Evolutionary conservation across 2,888 invertebrate genomes (phyloP).

Genomic region (Protonemura montana): DNA sequence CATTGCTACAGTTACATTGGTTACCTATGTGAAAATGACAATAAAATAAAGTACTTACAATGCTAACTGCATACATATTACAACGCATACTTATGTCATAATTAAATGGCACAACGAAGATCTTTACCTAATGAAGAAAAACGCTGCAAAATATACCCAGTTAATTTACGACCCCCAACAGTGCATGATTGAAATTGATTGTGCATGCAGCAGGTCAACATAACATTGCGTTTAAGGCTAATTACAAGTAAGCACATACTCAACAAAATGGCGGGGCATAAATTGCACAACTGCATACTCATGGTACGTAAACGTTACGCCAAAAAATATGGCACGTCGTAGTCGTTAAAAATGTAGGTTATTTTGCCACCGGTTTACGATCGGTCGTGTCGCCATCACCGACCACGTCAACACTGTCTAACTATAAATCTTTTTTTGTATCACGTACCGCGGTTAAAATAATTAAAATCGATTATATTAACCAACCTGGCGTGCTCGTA

Average conservation of each 20-base stretch:
- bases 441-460: neutral
- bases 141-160: neutral
- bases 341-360: neutral
- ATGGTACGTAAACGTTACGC: neutral
- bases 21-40: no score
- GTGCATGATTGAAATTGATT: neutral
- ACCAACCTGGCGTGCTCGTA: neutral
- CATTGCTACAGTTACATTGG: no score
- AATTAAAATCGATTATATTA: constrained; percentile 21
- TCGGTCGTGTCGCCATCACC: neutral
- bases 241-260: neutral
- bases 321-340: neutral
- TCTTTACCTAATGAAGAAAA: neutral
- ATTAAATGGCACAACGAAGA: neutral
- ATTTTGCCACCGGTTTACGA: neutral
- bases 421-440: constrained; percentile 1
- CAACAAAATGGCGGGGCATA: neutral
- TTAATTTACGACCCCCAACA: neutral
- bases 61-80: no score
- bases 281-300: neutral
- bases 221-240: constrained; percentile 4
- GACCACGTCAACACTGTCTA: neutral
- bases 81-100: no score
- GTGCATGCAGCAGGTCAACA: neutral
- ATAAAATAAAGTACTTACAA: no score